phyloP scores from a whole-genome alignment of 2,888 invertebrate genomes.

The Drosophila subquinaria region DNA sequence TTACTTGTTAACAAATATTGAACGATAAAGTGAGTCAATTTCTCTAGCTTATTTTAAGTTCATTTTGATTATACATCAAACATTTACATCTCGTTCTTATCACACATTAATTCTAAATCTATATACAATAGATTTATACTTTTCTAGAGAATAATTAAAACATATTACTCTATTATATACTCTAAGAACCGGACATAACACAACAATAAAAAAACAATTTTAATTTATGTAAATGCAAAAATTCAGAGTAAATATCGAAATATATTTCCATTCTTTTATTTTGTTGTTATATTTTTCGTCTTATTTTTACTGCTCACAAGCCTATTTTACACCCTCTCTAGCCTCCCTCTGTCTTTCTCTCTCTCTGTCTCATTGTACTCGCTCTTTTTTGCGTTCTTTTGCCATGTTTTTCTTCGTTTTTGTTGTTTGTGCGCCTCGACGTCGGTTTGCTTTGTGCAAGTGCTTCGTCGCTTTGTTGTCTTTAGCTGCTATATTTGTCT shows the following conservation, averaged over 20 bases:
- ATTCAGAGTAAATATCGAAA: not conserved
- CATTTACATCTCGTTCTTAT: not conserved
- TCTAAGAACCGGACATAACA: not conserved
- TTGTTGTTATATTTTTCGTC: constrained; percentile 1
- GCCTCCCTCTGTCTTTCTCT: constrained; percentile 4
- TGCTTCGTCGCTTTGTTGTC: constrained; percentile 40
- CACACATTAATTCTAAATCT: not conserved
- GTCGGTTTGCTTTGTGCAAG: constrained; percentile 49
- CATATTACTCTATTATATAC: too few relatives aligned
- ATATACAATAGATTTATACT: too few relatives aligned
- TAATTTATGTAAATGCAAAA: constrained; percentile 11
- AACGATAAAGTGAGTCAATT: not conserved
- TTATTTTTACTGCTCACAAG: constrained; percentile 27
- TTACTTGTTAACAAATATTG: too few relatives aligned
- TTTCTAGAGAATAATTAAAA: not conserved
- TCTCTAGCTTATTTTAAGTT: not conserved
- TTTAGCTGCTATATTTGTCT: constrained; percentile 34
- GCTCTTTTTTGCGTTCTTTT: constrained; percentile 43
- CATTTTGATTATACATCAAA: not conserved
- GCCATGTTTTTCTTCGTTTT: constrained; percentile 38
- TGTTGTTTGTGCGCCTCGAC: constrained; percentile 45
- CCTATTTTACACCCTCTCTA: constrained; percentile 36
- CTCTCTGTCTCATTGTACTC: constrained; percentile 7
- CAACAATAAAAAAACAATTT: constrained; percentile 4
- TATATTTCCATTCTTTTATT: constrained; percentile 18